Conservation (phyloP, 2,888 invertebrate species). For the Leucophenga maculata region DNA sequence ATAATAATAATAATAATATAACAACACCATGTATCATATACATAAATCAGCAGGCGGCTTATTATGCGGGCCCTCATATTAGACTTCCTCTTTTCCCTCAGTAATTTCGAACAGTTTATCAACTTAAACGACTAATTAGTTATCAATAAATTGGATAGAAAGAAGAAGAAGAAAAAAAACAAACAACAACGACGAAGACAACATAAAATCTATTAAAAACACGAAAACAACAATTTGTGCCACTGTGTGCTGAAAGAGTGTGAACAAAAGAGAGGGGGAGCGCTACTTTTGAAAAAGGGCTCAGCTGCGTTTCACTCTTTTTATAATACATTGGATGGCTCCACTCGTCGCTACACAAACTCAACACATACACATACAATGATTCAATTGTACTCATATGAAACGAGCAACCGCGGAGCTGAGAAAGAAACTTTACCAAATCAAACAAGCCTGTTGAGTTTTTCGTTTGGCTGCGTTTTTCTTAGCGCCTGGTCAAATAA, state of each 20-base stretch:
- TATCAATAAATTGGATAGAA: constrained; percentile 16
- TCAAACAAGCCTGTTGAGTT: constrained; percentile 34
- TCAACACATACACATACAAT: background rate
- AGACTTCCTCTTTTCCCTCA: background rate
- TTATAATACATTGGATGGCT: no score
- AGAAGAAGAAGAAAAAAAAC: no score
- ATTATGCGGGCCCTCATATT: background rate
- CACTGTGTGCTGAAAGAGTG: background rate
- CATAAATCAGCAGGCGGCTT: no score
- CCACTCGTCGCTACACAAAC: no score
- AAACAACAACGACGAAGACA: constrained; percentile 37
- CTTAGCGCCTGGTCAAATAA: constrained; percentile 71
- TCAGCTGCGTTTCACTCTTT: background rate
- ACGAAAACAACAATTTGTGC: constrained; percentile 31
- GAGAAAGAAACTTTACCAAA: constrained; percentile 4
- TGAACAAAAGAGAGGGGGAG: no score
- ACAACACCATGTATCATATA: no score
- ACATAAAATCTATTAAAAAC: constrained; percentile 39
- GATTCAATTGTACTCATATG: constrained; percentile 3
- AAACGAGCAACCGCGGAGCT: background rate
- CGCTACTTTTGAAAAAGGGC: background rate
- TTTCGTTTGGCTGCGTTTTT: constrained; percentile 46
- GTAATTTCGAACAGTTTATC: constrained; percentile 20
- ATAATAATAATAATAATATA: no score
- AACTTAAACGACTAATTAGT: constrained; percentile 33